Conservation (phyloP, 1,140 invertebrate genomes). For the Ladona fulva region DNA sequence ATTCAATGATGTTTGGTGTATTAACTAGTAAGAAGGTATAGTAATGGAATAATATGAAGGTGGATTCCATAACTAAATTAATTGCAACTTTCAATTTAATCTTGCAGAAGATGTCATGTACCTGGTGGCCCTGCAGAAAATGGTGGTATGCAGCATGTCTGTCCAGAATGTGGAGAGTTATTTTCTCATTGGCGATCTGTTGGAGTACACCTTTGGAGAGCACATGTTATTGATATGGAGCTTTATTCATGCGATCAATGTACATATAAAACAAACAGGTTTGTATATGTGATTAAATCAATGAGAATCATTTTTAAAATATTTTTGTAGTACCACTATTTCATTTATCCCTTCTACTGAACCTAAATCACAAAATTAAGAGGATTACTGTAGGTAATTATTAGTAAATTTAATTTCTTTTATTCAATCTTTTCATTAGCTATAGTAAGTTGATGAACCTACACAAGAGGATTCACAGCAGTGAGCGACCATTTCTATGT, state of each 20-base stretch:
- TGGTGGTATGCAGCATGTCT: constrained; percentile 40
- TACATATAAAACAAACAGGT: constrained; percentile 51
- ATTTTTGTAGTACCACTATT: constrained; percentile 26
- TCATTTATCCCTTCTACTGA: too few relatives aligned
- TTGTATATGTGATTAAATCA: neutral
- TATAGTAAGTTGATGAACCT: constrained; percentile 52
- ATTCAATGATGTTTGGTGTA: too few relatives aligned
- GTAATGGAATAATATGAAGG: too few relatives aligned
- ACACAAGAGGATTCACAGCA: constrained; percentile 58
- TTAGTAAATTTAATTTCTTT: too few relatives aligned
- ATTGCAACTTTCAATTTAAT: too few relatives aligned
- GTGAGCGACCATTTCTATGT: constrained; percentile 51
- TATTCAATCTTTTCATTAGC: constrained; percentile 29
- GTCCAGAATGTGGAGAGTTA: constrained; percentile 52
- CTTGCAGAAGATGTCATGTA: neutral
- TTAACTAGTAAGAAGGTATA: too few relatives aligned
- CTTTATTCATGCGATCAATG: constrained; percentile 56
- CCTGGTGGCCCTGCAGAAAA: constrained; percentile 13
- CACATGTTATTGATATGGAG: constrained; percentile 66
- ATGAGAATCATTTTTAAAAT: too few relatives aligned
- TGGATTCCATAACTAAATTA: too few relatives aligned
- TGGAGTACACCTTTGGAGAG: constrained; percentile 66
- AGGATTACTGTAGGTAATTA: too few relatives aligned
- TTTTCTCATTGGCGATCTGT: constrained; percentile 49
- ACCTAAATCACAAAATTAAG: too few relatives aligned